Evolutionary conservation across 2,888 invertebrate species (phyloP).

Genomic region (Syrista parreyssii): DNA sequence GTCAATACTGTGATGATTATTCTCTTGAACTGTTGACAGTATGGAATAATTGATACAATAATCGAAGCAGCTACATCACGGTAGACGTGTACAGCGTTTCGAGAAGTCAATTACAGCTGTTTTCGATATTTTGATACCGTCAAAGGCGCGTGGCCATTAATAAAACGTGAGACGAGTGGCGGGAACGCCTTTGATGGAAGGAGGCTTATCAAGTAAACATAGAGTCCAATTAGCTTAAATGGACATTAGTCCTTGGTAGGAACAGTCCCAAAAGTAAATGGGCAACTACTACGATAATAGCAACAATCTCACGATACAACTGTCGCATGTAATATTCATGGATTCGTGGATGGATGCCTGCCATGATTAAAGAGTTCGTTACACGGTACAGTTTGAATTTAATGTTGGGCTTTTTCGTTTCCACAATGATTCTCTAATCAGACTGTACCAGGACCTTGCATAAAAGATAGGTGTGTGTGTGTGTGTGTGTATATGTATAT

Average conservation of each 20-base stretch:
- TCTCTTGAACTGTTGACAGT: too few relatives aligned
- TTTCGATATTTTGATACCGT: background rate
- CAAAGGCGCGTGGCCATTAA: background rate
- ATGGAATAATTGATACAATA: background rate
- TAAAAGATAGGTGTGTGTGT: background rate
- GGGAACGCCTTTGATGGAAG: background rate
- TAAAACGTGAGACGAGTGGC: background rate
- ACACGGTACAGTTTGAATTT: background rate
- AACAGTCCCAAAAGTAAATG: background rate
- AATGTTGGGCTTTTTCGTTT: background rate
- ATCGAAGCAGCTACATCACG: background rate
- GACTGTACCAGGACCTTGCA: background rate
- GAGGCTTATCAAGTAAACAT: background rate
- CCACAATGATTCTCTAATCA: background rate
- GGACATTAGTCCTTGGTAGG: background rate
- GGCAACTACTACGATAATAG: background rate
- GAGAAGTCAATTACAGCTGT: background rate
- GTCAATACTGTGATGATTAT: too few relatives aligned
- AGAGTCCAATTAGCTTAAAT: background rate
- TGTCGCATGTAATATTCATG: background rate
- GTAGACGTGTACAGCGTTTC: background rate
- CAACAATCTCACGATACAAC: background rate
- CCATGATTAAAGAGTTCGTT: too few relatives aligned
- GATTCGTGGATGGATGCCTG: background rate
- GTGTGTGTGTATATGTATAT: too few relatives aligned